Percentiles rank a stretch among this genome's conserved stretches.
Evolutionary conservation across 2,888 invertebrate genomes (phyloP).

Genomic region (Leucophenga maculata): DNA sequence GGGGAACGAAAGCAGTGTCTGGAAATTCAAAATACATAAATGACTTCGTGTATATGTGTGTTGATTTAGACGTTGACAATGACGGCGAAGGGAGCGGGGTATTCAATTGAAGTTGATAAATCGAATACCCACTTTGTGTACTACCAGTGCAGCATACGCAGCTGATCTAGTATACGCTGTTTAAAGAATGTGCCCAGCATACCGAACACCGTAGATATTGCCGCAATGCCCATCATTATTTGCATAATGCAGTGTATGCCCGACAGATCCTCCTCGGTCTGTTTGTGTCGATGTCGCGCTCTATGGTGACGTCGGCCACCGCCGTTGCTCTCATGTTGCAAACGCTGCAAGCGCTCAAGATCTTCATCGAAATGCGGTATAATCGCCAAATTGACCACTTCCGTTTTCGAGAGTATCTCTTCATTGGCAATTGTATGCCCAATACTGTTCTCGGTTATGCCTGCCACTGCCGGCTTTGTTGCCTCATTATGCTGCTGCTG

Average conservation of each 20-base stretch:
- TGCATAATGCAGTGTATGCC: constrained; percentile 73
- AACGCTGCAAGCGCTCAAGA: constrained; percentile 68
- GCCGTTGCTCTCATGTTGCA: constrained; percentile 64
- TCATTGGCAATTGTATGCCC: constrained; percentile 65
- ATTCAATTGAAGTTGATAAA: constrained; percentile 48
- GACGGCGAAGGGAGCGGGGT: constrained; percentile 46
- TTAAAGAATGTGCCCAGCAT: constrained; percentile 72
- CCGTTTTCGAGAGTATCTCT: constrained; percentile 70
- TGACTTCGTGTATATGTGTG: constrained; percentile 15
- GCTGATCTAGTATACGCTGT: constrained; percentile 71
- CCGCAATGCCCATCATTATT: constrained; percentile 72
- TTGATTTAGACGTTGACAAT: constrained; percentile 22
- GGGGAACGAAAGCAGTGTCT: constrained; percentile 32
- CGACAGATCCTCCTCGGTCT: constrained; percentile 69
- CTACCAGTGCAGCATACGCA: constrained; percentile 73
- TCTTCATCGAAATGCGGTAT: constrained; percentile 72
- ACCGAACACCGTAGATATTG: constrained; percentile 72
- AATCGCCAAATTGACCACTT: constrained; percentile 72
- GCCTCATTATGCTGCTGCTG: constrained; percentile 54
- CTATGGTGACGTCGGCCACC: constrained; percentile 67
- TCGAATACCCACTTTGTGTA: constrained; percentile 62
- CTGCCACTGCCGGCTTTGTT: constrained; percentile 41
- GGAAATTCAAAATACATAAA: constrained; percentile 32
- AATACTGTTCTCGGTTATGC: constrained; percentile 46
- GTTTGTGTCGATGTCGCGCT: constrained; percentile 68